These are phyloP conservation scores for Morpho helenor DNA, from an alignment of 2,888 invertebrate genomes.

Conservation along the genomic window DNA sequence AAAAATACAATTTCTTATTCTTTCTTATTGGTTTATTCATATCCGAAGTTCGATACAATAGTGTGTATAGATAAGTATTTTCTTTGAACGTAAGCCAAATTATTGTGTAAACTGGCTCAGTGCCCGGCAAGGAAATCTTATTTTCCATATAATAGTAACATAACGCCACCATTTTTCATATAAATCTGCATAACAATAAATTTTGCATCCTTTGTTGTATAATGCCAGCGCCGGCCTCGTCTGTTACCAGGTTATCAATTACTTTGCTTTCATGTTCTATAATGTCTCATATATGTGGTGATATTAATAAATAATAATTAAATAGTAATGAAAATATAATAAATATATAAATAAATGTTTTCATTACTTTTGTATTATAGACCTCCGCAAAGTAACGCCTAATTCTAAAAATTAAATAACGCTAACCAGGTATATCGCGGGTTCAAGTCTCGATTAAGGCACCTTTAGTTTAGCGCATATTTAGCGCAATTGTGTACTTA, in stretches of 20 bases:
- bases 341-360: too few relatives aligned
- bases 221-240: neutral
- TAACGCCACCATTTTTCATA: constrained; percentile 33
- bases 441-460: too few relatives aligned
- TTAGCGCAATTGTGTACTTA: too few relatives aligned
- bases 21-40: constrained; percentile 14
- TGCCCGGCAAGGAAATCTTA: constrained; percentile 32
- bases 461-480: too few relatives aligned
- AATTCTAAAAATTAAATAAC: too few relatives aligned
- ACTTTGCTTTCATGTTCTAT: too few relatives aligned
- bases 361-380: too few relatives aligned
- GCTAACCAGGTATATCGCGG: too few relatives aligned
- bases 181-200: constrained; percentile 28
- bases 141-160: constrained; percentile 32
- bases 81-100: constrained; percentile 35
- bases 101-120: constrained; percentile 35
- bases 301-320: too few relatives aligned
- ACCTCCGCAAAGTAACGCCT: too few relatives aligned
- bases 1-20: neutral
- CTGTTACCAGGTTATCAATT: neutral
- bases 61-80: constrained; percentile 22
- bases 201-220: constrained; percentile 12
- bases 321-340: too few relatives aligned
- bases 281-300: too few relatives aligned
- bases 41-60: constrained; percentile 18